phyloP scores from a whole-genome alignment of 2,888 invertebrate genomes.

The Sinodicranocentrus sp. region DNA sequence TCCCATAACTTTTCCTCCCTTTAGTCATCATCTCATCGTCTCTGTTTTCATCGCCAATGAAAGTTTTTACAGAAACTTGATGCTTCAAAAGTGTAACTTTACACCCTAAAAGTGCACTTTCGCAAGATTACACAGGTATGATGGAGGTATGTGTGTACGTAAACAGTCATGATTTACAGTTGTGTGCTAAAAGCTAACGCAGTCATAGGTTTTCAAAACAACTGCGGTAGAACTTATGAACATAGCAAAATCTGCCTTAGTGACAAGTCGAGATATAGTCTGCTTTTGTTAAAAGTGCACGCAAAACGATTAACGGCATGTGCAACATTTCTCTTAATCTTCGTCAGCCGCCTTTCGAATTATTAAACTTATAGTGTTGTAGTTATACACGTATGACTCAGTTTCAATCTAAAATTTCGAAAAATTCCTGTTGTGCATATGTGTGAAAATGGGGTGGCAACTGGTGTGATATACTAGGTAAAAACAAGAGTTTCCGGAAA shows the following conservation, averaged over 20 bases:
- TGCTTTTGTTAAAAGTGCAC: too few relatives aligned
- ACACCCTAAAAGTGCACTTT: slow-evolving; percentile 25
- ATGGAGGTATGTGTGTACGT: not conserved
- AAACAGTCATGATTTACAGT: slow-evolving; percentile 53
- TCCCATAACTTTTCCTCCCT: slow-evolving; percentile 33
- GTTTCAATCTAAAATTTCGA: too few relatives aligned
- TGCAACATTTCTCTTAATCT: too few relatives aligned
- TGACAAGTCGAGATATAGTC: too few relatives aligned
- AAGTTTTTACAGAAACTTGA: slow-evolving; percentile 31
- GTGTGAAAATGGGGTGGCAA: slow-evolving; percentile 37
- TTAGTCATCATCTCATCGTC: too few relatives aligned
- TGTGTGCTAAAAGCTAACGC: slow-evolving; percentile 56
- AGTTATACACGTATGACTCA: too few relatives aligned
- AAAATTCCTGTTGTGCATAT: slow-evolving; percentile 30
- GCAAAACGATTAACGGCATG: too few relatives aligned
- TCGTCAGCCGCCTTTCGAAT: too few relatives aligned
- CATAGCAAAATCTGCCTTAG: slow-evolving; percentile 3
- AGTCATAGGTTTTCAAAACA: slow-evolving; percentile 34
- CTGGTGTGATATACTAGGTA: slow-evolving; percentile 41
- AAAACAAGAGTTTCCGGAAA: slow-evolving; percentile 32
- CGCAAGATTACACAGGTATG: slow-evolving; percentile 1
- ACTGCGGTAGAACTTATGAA: slow-evolving; percentile 9
- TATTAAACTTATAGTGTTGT: too few relatives aligned
- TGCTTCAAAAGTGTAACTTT: slow-evolving; percentile 43
- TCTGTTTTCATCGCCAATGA: slow-evolving; percentile 26